Percentiles rank a stretch among this genome's conserved stretches.
These are phyloP conservation scores for Macrocentrus cingulum DNA, from an alignment of 1,140 invertebrate species.

Conservation along the genomic window DNA sequence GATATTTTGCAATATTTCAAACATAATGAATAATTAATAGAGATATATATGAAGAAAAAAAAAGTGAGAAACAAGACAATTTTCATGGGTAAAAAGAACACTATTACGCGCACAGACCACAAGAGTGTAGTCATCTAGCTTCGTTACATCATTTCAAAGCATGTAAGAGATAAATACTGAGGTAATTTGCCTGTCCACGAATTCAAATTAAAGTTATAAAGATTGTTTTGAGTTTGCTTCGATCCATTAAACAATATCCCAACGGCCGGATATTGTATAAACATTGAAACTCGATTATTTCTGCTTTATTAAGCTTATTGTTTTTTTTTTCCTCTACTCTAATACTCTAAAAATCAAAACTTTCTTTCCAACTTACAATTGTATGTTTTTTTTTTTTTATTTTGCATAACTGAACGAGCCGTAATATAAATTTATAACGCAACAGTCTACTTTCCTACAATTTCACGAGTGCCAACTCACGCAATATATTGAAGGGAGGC, in stretches of 20 bases:
- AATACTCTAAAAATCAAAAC: constrained; percentile 23
- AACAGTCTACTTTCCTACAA: constrained; percentile 23
- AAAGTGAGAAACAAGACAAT: too few relatives aligned
- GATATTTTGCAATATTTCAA: too few relatives aligned
- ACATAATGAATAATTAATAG: too few relatives aligned
- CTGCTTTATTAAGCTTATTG: not conserved
- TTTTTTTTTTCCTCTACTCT: too few relatives aligned
- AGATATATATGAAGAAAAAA: too few relatives aligned
- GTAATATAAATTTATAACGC: constrained; percentile 25
- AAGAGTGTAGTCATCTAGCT: not conserved
- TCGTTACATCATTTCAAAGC: constrained; percentile 19
- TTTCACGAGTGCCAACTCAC: constrained; percentile 10
- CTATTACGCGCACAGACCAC: not conserved
- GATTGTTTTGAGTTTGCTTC: too few relatives aligned
- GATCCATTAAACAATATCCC: too few relatives aligned
- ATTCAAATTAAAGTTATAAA: constrained; percentile 1
- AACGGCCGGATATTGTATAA: too few relatives aligned
- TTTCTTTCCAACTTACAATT: constrained; percentile 17
- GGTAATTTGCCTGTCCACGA: constrained; percentile 16
- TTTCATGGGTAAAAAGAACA: too few relatives aligned
- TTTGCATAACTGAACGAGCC: constrained; percentile 28
- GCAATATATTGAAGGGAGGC: constrained; percentile 17
- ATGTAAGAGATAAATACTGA: constrained; percentile 26
- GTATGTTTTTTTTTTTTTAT: constrained; percentile 18
- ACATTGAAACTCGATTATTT: not conserved